phyloP scores from a whole-genome alignment of 23 tunicate genomes.

The Trididemnum miniatum region DNA sequence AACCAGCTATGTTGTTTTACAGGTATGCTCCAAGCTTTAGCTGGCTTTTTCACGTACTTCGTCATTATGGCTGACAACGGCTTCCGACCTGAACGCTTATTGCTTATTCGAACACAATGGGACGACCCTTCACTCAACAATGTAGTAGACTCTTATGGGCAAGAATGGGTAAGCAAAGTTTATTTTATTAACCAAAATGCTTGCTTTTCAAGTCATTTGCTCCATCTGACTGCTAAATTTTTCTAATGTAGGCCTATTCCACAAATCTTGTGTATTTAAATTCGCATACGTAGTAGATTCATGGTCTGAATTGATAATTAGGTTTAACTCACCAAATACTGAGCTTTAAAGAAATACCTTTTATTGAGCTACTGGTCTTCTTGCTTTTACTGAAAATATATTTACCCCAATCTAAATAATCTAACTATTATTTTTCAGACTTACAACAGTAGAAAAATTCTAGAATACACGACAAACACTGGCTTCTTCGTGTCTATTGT shows the following conservation, averaged over 20 bases:
- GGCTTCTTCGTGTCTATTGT: conserved; percentile 97
- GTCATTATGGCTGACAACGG: conserved; percentile 94
- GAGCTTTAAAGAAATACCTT: too few relatives aligned
- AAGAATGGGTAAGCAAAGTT: conserved; percentile 99
- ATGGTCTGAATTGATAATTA: too few relatives aligned
- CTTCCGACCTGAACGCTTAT: conserved; percentile 50
- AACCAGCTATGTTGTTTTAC: too few relatives aligned
- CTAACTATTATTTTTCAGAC: conserved; percentile 35
- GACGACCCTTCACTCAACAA: conserved; percentile 57
- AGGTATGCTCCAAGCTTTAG: conserved; percentile 98
- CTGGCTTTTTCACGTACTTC: conserved; percentile 96
- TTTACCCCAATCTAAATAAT: background rate
- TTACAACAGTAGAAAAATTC: conserved; percentile 65
- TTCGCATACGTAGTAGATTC: too few relatives aligned
- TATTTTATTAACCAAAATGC: too few relatives aligned
- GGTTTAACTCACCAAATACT: too few relatives aligned
- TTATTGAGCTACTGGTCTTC: too few relatives aligned
- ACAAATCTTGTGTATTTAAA: too few relatives aligned
- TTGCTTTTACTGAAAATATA: too few relatives aligned
- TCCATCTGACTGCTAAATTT: too few relatives aligned
- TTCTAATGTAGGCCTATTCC: too few relatives aligned
- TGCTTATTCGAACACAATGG: conserved; percentile 68
- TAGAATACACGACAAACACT: conserved; percentile 93
- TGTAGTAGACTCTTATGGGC: conserved; percentile 89
- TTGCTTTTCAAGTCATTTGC: too few relatives aligned